These are phyloP conservation scores for Triops longicaudatus DNA, from an alignment of 1,140 invertebrate genomes.

Conservation along the genomic window DNA sequence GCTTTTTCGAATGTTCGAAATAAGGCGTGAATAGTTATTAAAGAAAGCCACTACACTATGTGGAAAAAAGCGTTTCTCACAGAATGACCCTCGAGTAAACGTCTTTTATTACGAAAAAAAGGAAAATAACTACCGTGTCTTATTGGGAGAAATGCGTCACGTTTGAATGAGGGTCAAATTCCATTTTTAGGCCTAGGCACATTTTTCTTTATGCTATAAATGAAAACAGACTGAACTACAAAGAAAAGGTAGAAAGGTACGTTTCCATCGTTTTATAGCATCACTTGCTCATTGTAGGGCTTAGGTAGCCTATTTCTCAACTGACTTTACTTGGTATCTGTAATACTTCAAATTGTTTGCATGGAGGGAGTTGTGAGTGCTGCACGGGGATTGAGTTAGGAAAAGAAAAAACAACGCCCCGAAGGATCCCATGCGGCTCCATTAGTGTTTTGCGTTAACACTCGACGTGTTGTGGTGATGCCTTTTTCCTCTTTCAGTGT, in stretches of 20 bases:
- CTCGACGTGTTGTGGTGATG: background rate
- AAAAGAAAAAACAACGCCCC: background rate
- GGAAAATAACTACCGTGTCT: too few species aligned
- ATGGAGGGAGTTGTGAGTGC: background rate
- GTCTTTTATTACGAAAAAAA: too few species aligned
- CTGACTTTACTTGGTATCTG: background rate
- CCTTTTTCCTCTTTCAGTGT: background rate
- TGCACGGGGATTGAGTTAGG: background rate
- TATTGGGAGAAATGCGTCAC: too few species aligned
- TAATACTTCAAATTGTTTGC: background rate
- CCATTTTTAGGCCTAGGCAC: too few species aligned
- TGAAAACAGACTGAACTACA: too few species aligned
- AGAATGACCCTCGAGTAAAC: too few species aligned
- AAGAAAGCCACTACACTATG: background rate
- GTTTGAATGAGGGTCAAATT: too few species aligned
- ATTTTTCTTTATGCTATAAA: too few species aligned
- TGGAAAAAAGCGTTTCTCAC: background rate
- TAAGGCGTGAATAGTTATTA: background rate
- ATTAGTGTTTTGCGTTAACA: slow-evolving; percentile 4
- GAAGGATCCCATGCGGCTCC: background rate
- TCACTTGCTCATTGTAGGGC: background rate
- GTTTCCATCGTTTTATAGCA: too few species aligned
- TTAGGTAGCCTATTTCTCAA: background rate
- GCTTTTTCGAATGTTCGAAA: background rate
- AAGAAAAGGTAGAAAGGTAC: too few species aligned